Conservation (phyloP, 2,797 vertebrate genomes). For the Poeciliopsis presidionis region DNA sequence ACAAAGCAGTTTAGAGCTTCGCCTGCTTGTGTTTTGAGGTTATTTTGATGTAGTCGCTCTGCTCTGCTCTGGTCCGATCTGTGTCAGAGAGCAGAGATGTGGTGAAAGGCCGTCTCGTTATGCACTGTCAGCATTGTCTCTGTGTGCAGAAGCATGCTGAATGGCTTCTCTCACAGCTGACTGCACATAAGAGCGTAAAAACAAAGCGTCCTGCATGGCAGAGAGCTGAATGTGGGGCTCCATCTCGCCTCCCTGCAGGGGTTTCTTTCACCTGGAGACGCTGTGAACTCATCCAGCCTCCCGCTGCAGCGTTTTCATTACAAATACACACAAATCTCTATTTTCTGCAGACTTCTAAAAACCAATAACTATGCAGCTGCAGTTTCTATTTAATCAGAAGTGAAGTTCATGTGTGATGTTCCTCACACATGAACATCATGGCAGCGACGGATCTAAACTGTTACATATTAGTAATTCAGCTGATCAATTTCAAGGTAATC, state of each 20-base stretch:
- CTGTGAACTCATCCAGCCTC: not conserved
- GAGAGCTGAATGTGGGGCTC: not conserved
- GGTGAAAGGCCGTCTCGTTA: not conserved
- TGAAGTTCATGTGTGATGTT: no score
- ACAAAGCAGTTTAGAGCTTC: not conserved
- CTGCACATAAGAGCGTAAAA: not conserved
- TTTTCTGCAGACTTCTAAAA: no score
- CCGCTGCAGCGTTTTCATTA: not conserved
- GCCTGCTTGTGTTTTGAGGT: not conserved
- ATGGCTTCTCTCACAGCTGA: not conserved
- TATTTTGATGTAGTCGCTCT: not conserved
- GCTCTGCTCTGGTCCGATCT: not conserved
- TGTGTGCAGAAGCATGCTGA: not conserved
- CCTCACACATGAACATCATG: no score
- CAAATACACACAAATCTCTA: no score
- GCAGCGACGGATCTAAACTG: no score
- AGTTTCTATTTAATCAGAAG: no score
- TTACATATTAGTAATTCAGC: no score
- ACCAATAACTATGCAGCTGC: no score
- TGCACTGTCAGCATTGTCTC: not conserved
- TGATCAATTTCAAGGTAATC: no score
- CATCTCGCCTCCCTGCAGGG: not conserved
- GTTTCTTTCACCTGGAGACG: not conserved
- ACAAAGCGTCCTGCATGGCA: not conserved
- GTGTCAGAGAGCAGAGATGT: not conserved